Evolutionary conservation across 2,113 vertebrate genomes (phyloP).

Genomic region (Argyrosomus japonicus): DNA sequence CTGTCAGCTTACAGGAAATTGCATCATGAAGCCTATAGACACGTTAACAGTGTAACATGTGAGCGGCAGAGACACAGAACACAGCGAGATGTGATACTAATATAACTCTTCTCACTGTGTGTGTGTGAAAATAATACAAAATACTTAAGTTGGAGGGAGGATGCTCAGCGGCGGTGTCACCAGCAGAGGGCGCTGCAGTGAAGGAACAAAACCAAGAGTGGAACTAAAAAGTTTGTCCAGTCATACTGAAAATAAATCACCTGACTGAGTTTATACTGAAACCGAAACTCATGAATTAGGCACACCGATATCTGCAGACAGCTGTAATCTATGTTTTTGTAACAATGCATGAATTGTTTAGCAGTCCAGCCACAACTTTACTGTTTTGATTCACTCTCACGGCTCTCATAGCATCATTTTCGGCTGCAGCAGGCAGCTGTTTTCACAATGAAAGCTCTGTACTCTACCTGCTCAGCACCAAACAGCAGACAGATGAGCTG

Average conservation of each 20-base stretch:
- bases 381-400: too few relatives aligned
- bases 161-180: not conserved
- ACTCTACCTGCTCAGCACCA: too few relatives aligned
- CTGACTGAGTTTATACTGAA: not conserved
- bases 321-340: not conserved
- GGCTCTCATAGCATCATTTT: too few relatives aligned
- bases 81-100: constrained; percentile 25
- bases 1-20: constrained; percentile 80
- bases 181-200: constrained; percentile 43
- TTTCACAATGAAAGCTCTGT: too few relatives aligned
- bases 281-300: too few relatives aligned
- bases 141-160: not conserved
- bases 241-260: not conserved
- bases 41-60: constrained; percentile 49
- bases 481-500: too few relatives aligned
- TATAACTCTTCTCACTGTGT: constrained; percentile 23
- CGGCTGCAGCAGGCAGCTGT: too few relatives aligned
- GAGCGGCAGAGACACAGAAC: constrained; percentile 48
- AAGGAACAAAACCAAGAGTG: not conserved
- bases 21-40: constrained; percentile 80
- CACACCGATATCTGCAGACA: not conserved
- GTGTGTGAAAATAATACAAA: constrained; percentile 6
- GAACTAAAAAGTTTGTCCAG: not conserved
- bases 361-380: not conserved
- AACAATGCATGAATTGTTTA: not conserved